phyloP scores from a whole-genome alignment of 1,140 invertebrate species.

The Fopius arisanus region DNA sequence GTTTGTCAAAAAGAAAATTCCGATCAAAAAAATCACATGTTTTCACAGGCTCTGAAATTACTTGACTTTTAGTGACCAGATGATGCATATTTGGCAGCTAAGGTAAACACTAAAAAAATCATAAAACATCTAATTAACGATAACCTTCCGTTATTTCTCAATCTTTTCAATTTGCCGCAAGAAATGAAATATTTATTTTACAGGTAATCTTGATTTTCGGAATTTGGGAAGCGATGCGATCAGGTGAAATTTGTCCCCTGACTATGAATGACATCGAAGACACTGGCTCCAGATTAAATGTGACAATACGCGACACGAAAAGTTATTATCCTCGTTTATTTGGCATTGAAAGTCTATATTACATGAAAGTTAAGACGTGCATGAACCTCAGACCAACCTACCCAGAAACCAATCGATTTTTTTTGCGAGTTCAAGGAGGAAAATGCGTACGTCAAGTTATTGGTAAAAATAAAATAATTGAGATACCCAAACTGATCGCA shows the following conservation, averaged over 20 bases:
- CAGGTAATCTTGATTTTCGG: slow-evolving; percentile 38
- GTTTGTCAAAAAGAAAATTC: slow-evolving; percentile 29
- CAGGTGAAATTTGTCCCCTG: slow-evolving; percentile 26
- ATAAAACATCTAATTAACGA: not conserved
- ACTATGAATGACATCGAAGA: slow-evolving; percentile 33
- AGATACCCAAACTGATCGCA: slow-evolving; percentile 34
- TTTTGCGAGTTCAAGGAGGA: not conserved
- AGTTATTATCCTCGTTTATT: slow-evolving; percentile 12
- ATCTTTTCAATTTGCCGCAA: not conserved
- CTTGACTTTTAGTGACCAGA: slow-evolving; percentile 23
- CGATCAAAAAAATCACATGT: slow-evolving; percentile 26
- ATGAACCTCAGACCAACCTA: not conserved
- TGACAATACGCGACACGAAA: slow-evolving; percentile 14
- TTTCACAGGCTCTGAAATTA: slow-evolving; percentile 18
- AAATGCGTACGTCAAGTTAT: slow-evolving; percentile 12
- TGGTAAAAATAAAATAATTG: slow-evolving; percentile 7
- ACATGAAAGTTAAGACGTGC: not conserved
- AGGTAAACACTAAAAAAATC: slow-evolving; percentile 11
- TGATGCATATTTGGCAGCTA: slow-evolving; percentile 21
- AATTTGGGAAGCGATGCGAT: slow-evolving; percentile 26
- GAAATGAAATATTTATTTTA: slow-evolving; percentile 2
- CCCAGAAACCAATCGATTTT: slow-evolving; percentile 9
- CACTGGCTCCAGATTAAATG: not conserved
- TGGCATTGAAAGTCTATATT: not conserved
- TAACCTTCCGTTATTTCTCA: not conserved